Evolutionary conservation across 1,140 invertebrate species (phyloP), one percentile per base, ranked within the genome.

Genomic region (Aphelinus certus): DNA sequence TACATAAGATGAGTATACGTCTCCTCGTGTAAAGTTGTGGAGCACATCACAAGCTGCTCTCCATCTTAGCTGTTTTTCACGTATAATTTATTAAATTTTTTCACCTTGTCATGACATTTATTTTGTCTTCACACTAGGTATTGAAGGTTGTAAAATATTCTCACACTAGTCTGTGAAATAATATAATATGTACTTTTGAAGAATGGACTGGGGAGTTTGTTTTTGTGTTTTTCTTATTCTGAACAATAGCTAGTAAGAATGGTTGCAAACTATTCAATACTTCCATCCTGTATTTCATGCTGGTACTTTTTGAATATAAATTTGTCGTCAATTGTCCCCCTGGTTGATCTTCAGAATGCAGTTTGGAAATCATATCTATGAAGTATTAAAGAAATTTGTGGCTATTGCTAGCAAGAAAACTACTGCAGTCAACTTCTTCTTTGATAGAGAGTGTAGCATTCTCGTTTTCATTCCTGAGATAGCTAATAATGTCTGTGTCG

Each of bases 291-390:
- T 93, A 94, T 81, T 93, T 92, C 1, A 92, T 89, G 79, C 89
- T 93, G 2, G 93, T 94, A 51, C 90, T 90, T 86, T 92, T 92
- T 60, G 91, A 90, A 71, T 88, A 90, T 60, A 94, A 84, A 79
- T 92, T 92, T 0, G 91, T 86, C 42, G 89, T 91, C 2, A 94
- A 85, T 58, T 91, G 90, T 77, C 92, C 87, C 46, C 90, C 91
- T 43, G 90, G 87, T 68, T 90, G 90, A 7, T 89, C 88, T 84
- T 94, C 91, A 46, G 88, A 85, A 51, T 90, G 87, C 10, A 92
- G 85, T 77, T 90, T 92, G 1, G 93, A 94, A 80, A 96, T 95
- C 88, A 96, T 92, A 76, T 94, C 92, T 6, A 96, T 87, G 81
- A 96, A 95, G 83, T 93, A 93, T 9, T 91, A 90, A 63, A 96